These are phyloP conservation scores for Hafferia zeledoni DNA, from an alignment of 2,797 vertebrate species.

Conservation along the genomic window DNA sequence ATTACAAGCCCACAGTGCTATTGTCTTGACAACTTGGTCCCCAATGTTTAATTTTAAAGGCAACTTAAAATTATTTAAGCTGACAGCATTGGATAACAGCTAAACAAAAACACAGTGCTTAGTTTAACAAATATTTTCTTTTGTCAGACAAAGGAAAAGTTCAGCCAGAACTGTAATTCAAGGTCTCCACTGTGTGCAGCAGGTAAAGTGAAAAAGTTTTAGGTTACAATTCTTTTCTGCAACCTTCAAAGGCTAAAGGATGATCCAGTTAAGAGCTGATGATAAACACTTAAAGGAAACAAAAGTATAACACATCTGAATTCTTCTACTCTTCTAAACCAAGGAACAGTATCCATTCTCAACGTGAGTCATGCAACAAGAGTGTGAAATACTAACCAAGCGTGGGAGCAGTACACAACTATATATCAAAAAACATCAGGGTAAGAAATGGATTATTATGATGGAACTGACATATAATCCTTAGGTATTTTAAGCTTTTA, in stretches of 20 bases:
- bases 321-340: not conserved
- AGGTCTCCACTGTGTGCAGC: fast-evolving
- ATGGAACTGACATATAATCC: not conserved
- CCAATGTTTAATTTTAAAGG: not conserved
- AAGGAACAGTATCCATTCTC: not conserved
- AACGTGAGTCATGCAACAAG: not conserved
- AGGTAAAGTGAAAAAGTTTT: not conserved
- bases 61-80: not conserved
- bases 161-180: not conserved
- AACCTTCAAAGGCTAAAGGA: not conserved
- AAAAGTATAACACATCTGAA: not conserved
- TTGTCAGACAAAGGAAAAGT: not conserved
- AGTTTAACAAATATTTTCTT: not conserved
- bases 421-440: not conserved
- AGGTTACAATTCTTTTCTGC: not conserved
- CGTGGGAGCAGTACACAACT: not conserved
- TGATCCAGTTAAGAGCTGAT: not conserved
- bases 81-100: not conserved
- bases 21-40: not conserved
- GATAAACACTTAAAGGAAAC: not conserved
- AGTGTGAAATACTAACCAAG: not conserved
- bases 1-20: not conserved
- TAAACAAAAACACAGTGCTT: not conserved
- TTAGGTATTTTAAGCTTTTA: not conserved
- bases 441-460: not conserved